phyloP scores from a whole-genome alignment of 1,140 invertebrate genomes.

The Drosophila sucinea region DNA sequence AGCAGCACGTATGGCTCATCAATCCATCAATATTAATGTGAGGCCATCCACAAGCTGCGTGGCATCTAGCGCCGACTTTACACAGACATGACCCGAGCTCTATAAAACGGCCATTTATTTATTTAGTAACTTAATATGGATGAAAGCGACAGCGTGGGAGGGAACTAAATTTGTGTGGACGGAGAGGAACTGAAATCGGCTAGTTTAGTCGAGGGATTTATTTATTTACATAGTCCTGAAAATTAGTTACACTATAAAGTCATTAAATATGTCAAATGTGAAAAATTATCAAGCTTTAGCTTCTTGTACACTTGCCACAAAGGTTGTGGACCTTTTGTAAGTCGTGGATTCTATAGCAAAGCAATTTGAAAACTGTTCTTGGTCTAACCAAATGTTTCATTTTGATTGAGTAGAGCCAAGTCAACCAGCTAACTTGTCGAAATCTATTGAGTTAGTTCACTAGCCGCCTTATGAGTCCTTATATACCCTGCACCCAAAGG shows the following conservation, averaged over 20 bases:
- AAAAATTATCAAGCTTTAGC: constrained; percentile 1
- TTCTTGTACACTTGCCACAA: not conserved
- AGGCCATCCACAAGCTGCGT: not conserved
- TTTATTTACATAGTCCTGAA: constrained; percentile 50
- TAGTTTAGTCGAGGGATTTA: constrained; percentile 40
- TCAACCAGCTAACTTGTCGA: too few species aligned
- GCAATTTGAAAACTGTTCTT: too few species aligned
- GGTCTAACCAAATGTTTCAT: too few species aligned
- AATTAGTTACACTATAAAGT: constrained; percentile 21
- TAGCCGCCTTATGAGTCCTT: too few species aligned
- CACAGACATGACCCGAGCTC: constrained; percentile 47
- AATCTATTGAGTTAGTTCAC: too few species aligned
- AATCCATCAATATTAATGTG: constrained; percentile 44
- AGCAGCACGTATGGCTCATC: constrained; percentile 14
- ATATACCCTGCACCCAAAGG: too few species aligned
- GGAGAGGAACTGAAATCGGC: not conserved
- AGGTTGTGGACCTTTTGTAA: not conserved
- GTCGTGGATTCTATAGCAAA: not conserved
- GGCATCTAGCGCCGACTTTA: constrained; percentile 46
- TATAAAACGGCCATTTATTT: constrained; percentile 45
- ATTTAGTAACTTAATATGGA: constrained; percentile 58
- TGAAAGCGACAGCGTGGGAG: not conserved
- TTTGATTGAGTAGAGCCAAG: too few species aligned
- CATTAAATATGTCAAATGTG: constrained; percentile 11
- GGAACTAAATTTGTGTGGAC: constrained; percentile 17